phyloP scores from a whole-genome alignment of 2,113 vertebrate species.

The Alectura lathami region DNA sequence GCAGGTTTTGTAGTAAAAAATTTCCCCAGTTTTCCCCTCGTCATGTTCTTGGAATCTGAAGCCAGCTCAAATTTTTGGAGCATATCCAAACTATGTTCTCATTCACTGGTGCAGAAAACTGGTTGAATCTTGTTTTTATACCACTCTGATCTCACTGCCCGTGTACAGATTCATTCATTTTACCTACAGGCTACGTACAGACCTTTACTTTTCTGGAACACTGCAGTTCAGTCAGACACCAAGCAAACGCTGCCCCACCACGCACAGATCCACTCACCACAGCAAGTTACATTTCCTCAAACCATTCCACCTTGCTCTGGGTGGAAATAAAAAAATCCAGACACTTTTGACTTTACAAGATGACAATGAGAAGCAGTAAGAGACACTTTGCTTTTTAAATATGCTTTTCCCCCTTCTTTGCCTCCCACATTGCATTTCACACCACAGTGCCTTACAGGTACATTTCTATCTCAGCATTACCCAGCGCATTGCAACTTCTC shows the following conservation, averaged over 20 bases:
- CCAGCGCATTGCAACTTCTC: rapidly evolving
- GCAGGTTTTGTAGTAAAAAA: conserved; percentile 16
- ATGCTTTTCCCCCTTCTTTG: too few relatives aligned
- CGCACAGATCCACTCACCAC: background rate
- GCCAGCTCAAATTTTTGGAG: background rate
- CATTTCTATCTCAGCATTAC: rapidly evolving
- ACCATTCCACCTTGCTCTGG: background rate
- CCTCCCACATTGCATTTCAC: background rate
- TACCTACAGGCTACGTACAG: background rate
- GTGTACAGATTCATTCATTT: background rate
- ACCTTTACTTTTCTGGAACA: background rate
- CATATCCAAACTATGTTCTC: background rate
- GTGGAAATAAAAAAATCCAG: background rate
- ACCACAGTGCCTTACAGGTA: rapidly evolving
- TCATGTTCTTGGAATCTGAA: background rate
- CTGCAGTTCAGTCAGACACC: background rate
- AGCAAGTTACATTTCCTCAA: background rate
- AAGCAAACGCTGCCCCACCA: background rate
- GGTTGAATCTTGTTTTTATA: background rate
- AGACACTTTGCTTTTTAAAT: background rate
- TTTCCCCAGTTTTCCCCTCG: background rate
- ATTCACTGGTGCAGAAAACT: background rate
- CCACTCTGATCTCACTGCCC: background rate
- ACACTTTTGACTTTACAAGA: background rate
- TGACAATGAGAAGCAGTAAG: rapidly evolving